A percentile compares a stretch with the other conserved stretches of the same genome.
Evolutionary conservation across 2,888 invertebrate genomes (phyloP).

Genomic region (Drosophila stalkeri): DNA sequence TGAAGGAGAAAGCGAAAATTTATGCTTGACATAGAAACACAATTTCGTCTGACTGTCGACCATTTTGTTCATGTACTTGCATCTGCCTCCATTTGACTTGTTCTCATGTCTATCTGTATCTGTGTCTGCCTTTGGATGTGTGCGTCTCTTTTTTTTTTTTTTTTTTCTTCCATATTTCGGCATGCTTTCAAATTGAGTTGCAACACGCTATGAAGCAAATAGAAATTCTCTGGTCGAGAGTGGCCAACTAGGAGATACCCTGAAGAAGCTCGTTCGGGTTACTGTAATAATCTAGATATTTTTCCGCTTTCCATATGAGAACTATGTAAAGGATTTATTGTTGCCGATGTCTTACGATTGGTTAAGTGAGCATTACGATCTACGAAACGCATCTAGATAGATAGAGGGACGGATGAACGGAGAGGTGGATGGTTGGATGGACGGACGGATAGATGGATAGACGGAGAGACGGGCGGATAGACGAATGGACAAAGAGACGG

Average conservation of each 20-base stretch:
- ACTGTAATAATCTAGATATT: background rate
- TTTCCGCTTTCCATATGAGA: background rate
- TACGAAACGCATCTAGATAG: background rate
- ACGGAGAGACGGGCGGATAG: background rate
- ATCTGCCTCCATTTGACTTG: slow-evolving; percentile 44
- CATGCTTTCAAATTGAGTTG: slow-evolving; percentile 60
- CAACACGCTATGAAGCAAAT: slow-evolving; percentile 34
- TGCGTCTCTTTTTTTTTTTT: background rate
- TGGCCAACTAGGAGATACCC: background rate
- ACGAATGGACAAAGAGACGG: background rate
- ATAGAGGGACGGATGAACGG: background rate
- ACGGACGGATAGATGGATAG: too few species aligned
- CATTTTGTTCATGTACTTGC: slow-evolving; percentile 59
- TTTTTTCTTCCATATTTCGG: slow-evolving; percentile 1
- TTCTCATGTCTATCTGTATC: slow-evolving; percentile 28
- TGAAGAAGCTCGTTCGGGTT: background rate
- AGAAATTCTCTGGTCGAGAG: background rate
- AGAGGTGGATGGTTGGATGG: background rate
- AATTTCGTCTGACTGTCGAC: slow-evolving; percentile 70
- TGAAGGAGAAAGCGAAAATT: slow-evolving; percentile 57
- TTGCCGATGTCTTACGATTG: background rate
- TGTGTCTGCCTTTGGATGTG: background rate
- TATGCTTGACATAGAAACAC: slow-evolving; percentile 81
- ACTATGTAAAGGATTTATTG: background rate
- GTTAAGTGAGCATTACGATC: too few species aligned